A percentile compares a stretch with the other conserved stretches of the same genome.
Evolutionary conservation across 2,797 vertebrate species (phyloP).

Genomic region (Sebastes oblongus): DNA sequence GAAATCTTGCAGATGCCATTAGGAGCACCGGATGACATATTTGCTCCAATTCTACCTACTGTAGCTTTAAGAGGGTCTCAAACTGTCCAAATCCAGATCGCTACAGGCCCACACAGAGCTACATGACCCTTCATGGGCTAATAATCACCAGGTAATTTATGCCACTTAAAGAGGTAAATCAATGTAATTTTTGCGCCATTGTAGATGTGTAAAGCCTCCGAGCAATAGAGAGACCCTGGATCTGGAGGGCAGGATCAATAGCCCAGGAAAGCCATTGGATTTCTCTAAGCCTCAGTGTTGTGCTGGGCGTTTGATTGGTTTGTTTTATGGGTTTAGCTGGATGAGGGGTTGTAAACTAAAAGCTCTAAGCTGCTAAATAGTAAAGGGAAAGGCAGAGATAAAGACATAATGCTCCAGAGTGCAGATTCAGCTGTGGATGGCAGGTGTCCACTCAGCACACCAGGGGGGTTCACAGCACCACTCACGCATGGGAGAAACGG

Average conservation of each 20-base stretch:
- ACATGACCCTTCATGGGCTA: not conserved
- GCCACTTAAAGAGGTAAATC: slow-evolving; percentile 55
- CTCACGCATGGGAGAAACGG: slow-evolving; percentile 14
- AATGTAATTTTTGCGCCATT: slow-evolving; percentile 46
- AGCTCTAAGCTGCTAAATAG: slow-evolving; percentile 69
- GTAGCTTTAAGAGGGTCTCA: not conserved
- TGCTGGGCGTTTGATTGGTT: slow-evolving; percentile 66
- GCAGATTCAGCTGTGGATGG: slow-evolving; percentile 58
- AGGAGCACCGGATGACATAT: too few species aligned
- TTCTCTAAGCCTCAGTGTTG: slow-evolving; percentile 57
- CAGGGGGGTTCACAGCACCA: slow-evolving; percentile 9
- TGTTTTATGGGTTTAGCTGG: slow-evolving; percentile 66
- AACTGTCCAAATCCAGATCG: not conserved
- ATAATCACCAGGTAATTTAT: slow-evolving; percentile 61
- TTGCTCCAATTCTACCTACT: too few species aligned
- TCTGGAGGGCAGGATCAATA: slow-evolving; percentile 69
- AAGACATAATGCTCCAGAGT: slow-evolving; percentile 58
- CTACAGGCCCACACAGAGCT: not conserved
- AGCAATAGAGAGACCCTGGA: slow-evolving; percentile 46
- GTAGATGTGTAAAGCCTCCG: slow-evolving; percentile 37
- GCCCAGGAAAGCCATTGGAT: slow-evolving; percentile 66
- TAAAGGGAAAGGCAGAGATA: slow-evolving; percentile 49
- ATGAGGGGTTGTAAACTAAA: slow-evolving; percentile 67
- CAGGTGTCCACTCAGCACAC: slow-evolving; percentile 65
- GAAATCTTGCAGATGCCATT: too few species aligned